Evolutionary conservation across 2,888 invertebrate species (phyloP).

Genomic region (Macaria liturata): DNA sequence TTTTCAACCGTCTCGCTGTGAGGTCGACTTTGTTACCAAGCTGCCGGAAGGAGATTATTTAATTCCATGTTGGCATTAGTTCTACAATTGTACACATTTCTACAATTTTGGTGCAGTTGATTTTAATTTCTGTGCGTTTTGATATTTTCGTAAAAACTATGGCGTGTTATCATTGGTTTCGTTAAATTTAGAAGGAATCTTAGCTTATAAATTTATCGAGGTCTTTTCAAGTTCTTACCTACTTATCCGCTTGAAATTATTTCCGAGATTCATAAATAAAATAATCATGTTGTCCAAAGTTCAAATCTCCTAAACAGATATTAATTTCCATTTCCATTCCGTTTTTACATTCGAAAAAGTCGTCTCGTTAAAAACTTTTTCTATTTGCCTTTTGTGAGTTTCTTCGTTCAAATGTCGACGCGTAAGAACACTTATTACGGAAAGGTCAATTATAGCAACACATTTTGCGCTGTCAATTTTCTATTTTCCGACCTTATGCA

Average conservation of each 20-base stretch:
- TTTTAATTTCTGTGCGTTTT: too few species aligned
- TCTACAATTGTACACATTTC: background rate
- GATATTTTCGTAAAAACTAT: too few species aligned
- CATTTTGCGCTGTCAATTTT: slow-evolving; percentile 22
- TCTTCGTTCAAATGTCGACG: slow-evolving; percentile 4
- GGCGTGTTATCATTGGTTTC: too few species aligned
- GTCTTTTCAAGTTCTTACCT: background rate
- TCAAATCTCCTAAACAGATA: slow-evolving; percentile 5
- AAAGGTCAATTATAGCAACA: slow-evolving; percentile 22
- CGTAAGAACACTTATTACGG: slow-evolving; percentile 9
- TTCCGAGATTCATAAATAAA: too few species aligned
- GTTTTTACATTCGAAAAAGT: slow-evolving; percentile 6
- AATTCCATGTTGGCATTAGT: slow-evolving; percentile 2
- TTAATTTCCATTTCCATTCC: slow-evolving; percentile 3
- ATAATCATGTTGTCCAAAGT: background rate
- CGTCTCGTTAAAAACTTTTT: slow-evolving; percentile 13
- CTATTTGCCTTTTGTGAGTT: slow-evolving; percentile 10
- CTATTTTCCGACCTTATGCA: slow-evolving; percentile 28
- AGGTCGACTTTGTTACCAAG: slow-evolving; percentile 2
- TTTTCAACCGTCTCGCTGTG: slow-evolving; percentile 24
- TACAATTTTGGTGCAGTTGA: too few species aligned
- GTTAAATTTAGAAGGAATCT: too few species aligned
- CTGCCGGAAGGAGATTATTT: slow-evolving; percentile 6
- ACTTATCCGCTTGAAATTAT: background rate
- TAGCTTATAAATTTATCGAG: too few species aligned